Percentiles rank a stretch among this genome's conserved stretches.
Conservation (phyloP, 2,797 vertebrate species). For the Hydrolagus colliei region DNA sequence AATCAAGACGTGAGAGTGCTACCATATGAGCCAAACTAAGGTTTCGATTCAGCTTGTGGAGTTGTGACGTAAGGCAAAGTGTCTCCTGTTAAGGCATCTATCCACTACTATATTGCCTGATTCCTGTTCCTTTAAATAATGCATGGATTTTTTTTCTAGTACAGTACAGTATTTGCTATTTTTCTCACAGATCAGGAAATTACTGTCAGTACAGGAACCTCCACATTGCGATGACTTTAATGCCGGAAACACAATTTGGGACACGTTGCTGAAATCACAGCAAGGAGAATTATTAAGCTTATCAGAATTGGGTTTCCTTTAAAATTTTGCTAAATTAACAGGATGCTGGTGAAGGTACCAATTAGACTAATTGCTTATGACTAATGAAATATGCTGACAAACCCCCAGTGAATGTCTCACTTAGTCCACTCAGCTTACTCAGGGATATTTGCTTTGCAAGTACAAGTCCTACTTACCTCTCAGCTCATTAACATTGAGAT, state of each 20-base stretch:
- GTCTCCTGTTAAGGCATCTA: no score
- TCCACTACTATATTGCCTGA: no score
- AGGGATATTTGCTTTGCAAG: slow-evolving; percentile 18
- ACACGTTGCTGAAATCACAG: neutral
- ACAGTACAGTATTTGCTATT: neutral
- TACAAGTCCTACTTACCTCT: slow-evolving; percentile 16
- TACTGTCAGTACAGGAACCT: neutral
- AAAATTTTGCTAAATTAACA: neutral
- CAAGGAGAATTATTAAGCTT: slow-evolving; percentile 5
- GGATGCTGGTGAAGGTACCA: neutral
- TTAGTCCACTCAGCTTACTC: slow-evolving; percentile 3
- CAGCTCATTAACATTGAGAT: slow-evolving; percentile 25
- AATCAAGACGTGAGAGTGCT: no score
- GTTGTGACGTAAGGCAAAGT: no score
- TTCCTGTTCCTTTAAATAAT: no score
- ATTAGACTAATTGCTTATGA: slow-evolving; percentile 28
- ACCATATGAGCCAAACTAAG: no score
- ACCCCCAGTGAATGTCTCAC: neutral
- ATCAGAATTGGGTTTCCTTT: neutral
- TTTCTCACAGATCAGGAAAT: neutral
- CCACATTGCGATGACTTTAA: neutral
- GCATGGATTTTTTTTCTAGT: no score
- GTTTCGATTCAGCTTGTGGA: no score
- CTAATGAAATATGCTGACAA: slow-evolving; percentile 12
- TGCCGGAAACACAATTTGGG: neutral